Evolutionary conservation across 2,113 vertebrate species (phyloP).

Genomic region (Sterrhoptilus dennistouni): DNA sequence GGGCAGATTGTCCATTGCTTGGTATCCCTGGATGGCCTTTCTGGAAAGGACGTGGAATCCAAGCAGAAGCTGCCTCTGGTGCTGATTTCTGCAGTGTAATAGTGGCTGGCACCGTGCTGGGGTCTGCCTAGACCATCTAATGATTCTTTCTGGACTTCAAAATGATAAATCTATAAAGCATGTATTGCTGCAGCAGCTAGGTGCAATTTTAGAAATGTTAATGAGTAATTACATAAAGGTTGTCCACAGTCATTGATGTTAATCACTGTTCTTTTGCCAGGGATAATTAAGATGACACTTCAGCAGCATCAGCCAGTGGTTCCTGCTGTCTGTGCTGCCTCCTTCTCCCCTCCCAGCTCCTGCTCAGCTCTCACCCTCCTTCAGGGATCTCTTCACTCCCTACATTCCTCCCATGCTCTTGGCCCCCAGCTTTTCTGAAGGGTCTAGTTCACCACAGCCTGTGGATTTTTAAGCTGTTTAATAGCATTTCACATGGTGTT

Average conservation of each 20-base stretch:
- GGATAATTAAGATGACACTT: conserved; percentile 51
- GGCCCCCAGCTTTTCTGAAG: neutral
- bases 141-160: conserved; percentile 32
- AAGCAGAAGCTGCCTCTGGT: neutral
- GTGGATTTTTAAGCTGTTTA: neutral
- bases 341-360: neutral
- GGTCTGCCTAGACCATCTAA: neutral
- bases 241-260: conserved; percentile 56
- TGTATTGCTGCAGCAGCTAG: conserved; percentile 51
- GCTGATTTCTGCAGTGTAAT: conserved; percentile 39
- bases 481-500: neutral
- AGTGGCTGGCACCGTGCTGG: neutral
- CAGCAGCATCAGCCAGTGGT: neutral
- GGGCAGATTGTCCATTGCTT: neutral
- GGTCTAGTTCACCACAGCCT: neutral
- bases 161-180: conserved; percentile 50
- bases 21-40: conserved; percentile 21
- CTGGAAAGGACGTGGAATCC: neutral
- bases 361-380: neutral
- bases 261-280: conserved; percentile 67
- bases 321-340: neutral
- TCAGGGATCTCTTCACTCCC: neutral
- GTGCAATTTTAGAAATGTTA: conserved; percentile 68
- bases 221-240: conserved; percentile 68
- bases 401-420: neutral